Evolutionary conservation across 1,140 invertebrate species (phyloP), one percentile per base, ranked within the genome.

Genomic region (Habropoda laboriosa): DNA sequence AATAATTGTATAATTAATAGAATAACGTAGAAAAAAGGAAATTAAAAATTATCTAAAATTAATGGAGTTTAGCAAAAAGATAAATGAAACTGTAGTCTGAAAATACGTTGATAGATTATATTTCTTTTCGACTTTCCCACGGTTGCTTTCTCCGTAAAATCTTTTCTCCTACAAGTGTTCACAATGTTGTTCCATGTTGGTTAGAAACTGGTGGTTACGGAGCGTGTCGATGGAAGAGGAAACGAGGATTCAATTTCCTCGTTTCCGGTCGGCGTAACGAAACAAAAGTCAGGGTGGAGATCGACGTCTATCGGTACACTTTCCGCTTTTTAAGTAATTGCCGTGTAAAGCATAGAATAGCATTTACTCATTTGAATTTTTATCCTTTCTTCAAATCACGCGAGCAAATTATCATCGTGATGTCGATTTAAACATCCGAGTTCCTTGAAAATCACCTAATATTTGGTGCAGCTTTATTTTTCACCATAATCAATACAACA

Each of bases 161-260:
- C 49, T 38, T 53, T 27, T 4, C 21, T 58, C 16, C 38, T 7
- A 12, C 27, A n/a, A 77, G 18, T 40, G 66, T 81, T 76, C 18
- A 21, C 24, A 1, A 24, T 1, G n/a, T n/a, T 30, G 27, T 27
- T 72, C 10, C 32, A 30, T 10, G 63, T 66, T 49, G 55, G 68
- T 53, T 73, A 35, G 68, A 80, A 85, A 76, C 78, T 60, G 81
- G 24, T 83, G 82, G 40, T 78, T 73, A 86, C 82, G 40, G 53
- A 63, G 83, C 87, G 85, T 89, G 78, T 85, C 85, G 66, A 63
- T 79, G 64, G 67, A 57, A 76, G 83, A 88, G 84, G 88, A 89
- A 90, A 70, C 76, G 80, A 67, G 79, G 63, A 88, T 88, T 89
- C 87, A 87, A 89, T 89, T 89, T 86, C 86, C 86, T 78, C 81